These are phyloP conservation scores for Bombus confusus DNA, from an alignment of 1,140 invertebrate species.

Conservation along the genomic window DNA sequence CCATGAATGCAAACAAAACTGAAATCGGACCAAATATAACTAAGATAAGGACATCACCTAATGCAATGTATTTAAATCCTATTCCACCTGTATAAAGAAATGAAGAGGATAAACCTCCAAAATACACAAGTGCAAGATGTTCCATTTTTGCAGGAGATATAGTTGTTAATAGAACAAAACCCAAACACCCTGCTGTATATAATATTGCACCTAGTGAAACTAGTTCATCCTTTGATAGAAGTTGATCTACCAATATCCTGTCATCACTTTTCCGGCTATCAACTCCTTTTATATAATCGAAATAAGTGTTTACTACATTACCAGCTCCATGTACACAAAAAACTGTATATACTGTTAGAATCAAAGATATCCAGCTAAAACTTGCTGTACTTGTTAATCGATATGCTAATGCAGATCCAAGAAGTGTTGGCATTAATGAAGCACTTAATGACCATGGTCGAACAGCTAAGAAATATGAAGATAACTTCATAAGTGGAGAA, in stretches of 20 bases:
- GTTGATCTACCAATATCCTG: conserved; percentile 94
- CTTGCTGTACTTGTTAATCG: conserved; percentile 86
- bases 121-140: conserved; percentile 96
- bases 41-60: conserved; percentile 95
- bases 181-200: conserved; percentile 93
- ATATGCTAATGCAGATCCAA: conserved; percentile 94
- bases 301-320: conserved; percentile 98
- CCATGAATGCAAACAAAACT: conserved; percentile 96
- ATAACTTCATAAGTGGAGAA: conserved; percentile 90
- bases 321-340: conserved; percentile 96
- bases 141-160: conserved; percentile 96
- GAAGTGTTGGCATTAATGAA: conserved; percentile 93
- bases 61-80: conserved; percentile 95
- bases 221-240: conserved; percentile 93
- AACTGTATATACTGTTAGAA: conserved; percentile 92
- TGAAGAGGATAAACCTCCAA: conserved; percentile 97
- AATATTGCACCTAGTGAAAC: conserved; percentile 93
- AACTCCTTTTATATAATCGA: conserved; percentile 96
- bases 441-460: conserved; percentile 96
- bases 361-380: conserved; percentile 90
- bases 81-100: conserved; percentile 97
- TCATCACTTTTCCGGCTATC: conserved; percentile 96
- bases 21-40: conserved; percentile 97
- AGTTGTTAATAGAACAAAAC: conserved; percentile 90
- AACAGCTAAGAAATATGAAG: conserved; percentile 92